Conservation (phyloP, 2,113 vertebrate genomes). For the Sylvilagus bachmani region DNA sequence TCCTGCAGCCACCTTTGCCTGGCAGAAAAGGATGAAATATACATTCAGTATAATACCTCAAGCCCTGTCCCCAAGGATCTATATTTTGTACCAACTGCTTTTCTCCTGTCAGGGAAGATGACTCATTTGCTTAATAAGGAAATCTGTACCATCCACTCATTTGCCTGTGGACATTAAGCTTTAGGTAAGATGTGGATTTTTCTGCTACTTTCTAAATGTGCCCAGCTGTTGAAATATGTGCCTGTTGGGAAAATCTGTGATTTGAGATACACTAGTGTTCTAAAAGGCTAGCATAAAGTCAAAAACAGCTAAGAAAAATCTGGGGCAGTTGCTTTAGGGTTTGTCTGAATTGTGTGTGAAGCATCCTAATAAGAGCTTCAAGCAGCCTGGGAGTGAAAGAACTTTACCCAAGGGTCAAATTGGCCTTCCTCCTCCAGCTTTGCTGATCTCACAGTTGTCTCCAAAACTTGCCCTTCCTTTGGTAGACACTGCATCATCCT, state of each 20-base stretch:
- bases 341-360: background rate
- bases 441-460: background rate
- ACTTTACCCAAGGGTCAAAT: background rate
- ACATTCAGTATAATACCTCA: background rate
- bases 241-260: background rate
- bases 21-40: conserved; percentile 10
- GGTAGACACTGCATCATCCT: background rate
- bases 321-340: background rate
- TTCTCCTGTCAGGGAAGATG: background rate
- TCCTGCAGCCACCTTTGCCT: background rate
- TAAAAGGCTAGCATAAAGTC: background rate
- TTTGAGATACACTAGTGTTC: background rate
- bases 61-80: background rate
- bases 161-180: conserved; percentile 47
- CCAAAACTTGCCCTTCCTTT: background rate
- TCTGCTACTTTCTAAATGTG: conserved; percentile 42
- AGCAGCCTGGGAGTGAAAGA: background rate
- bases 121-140: conserved; percentile 27
- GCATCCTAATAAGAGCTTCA: background rate
- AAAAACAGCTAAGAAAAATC: background rate
- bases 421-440: background rate
- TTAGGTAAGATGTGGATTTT: conserved; percentile 24
- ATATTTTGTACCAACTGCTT: background rate
- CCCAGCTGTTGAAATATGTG: background rate
- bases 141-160: conserved; percentile 3